Evolutionary conservation across 2,888 invertebrate species (phyloP).

Genomic region (Heliconius ethilla): DNA sequence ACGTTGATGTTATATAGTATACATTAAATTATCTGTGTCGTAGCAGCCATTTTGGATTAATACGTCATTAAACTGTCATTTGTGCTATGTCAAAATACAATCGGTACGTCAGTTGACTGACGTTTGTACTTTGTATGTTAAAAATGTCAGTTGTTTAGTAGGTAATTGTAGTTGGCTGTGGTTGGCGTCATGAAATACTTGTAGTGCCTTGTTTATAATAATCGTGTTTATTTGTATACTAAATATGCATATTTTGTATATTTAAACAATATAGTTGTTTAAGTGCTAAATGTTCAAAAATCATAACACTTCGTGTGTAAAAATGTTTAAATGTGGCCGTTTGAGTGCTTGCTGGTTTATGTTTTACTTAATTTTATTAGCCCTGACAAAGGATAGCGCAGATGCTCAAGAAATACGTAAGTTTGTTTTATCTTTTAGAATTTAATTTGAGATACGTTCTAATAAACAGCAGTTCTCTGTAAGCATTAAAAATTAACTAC

Average conservation of each 20-base stretch:
- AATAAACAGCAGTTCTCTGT: not conserved
- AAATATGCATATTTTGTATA: slow-evolving; percentile 39
- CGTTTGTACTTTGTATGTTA: slow-evolving; percentile 1
- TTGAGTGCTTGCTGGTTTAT: slow-evolving; percentile 64
- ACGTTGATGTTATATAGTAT: no score
- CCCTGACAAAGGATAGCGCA: slow-evolving; percentile 69
- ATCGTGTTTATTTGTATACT: slow-evolving; percentile 39
- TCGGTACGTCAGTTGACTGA: slow-evolving; percentile 24
- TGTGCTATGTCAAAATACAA: slow-evolving; percentile 25
- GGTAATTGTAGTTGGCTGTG: slow-evolving; percentile 14
- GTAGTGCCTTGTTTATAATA: slow-evolving; percentile 56
- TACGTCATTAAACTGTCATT: not conserved
- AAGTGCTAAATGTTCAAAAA: slow-evolving; percentile 36
- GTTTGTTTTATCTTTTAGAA: slow-evolving; percentile 47
- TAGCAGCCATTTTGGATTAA: not conserved
- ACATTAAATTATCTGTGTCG: not conserved
- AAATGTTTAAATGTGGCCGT: slow-evolving; percentile 66
- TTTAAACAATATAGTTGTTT: slow-evolving; percentile 38
- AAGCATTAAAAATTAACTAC: not conserved
- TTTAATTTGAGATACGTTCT: not conserved
- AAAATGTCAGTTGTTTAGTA: slow-evolving; percentile 22
- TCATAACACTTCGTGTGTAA: slow-evolving; percentile 52
- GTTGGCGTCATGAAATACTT: slow-evolving; percentile 51
- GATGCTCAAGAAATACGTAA: slow-evolving; percentile 69
- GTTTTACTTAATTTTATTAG: slow-evolving; percentile 67